phyloP scores from a whole-genome alignment of 2,797 vertebrate species.

The Mormyrops attenuatus region DNA sequence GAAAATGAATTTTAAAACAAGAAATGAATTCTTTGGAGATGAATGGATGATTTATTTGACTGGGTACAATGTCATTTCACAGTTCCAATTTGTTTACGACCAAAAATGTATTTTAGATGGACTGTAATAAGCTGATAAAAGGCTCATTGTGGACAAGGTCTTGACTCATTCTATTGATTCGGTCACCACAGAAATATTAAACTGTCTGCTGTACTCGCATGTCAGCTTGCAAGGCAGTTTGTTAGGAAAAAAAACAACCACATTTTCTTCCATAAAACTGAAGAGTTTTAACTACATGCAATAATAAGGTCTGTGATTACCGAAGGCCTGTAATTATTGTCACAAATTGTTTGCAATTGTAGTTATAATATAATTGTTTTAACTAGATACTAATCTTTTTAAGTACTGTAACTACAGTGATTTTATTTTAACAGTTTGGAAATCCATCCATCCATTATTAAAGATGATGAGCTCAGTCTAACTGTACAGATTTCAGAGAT shows the following conservation, averaged over 20 bases:
- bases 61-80: slow-evolving; percentile 47
- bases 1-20: neutral
- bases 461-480: neutral
- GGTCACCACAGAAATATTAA: slow-evolving; percentile 15
- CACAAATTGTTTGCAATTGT: neutral
- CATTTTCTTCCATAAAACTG: neutral
- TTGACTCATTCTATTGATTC: slow-evolving; percentile 25
- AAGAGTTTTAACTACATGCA: neutral
- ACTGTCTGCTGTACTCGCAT: slow-evolving; percentile 11
- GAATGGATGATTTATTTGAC: slow-evolving; percentile 60
- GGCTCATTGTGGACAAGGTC: slow-evolving; percentile 51
- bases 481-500: neutral
- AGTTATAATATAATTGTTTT: neutral
- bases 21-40: slow-evolving; percentile 38
- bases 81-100: slow-evolving; percentile 54
- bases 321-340: neutral
- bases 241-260: neutral
- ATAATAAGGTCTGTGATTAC: neutral
- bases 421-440: neutral
- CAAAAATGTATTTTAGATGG: slow-evolving; percentile 43
- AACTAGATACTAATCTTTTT: neutral
- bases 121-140: slow-evolving; percentile 66
- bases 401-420: neutral
- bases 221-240: neutral
- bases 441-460: neutral